Conservation (phyloP, 2,888 invertebrate species). For the Acanthopleura granulata region DNA sequence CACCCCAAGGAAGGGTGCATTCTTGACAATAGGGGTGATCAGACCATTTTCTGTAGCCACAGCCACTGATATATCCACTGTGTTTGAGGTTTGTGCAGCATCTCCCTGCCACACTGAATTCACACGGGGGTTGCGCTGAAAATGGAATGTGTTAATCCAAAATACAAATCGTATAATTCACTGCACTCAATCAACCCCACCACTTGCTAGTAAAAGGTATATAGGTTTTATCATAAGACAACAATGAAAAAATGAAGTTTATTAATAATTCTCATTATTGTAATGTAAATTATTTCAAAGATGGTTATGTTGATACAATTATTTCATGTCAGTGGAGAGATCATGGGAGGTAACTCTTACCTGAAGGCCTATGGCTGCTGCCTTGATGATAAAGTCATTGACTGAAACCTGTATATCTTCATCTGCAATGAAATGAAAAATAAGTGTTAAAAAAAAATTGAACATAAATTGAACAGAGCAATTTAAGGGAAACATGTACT, state of each 20-base stretch:
- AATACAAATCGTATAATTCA: too few species aligned
- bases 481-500: neutral
- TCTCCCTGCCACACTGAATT: constrained; percentile 67
- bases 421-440: constrained; percentile 36
- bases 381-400: constrained; percentile 79
- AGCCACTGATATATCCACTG: constrained; percentile 94
- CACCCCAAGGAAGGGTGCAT: constrained; percentile 80
- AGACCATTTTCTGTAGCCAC: constrained; percentile 94
- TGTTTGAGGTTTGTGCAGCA: constrained; percentile 31
- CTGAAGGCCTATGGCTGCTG: constrained; percentile 75
- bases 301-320: too few species aligned
- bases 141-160: neutral
- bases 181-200: too few species aligned
- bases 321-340: too few species aligned
- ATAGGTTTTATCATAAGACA: too few species aligned
- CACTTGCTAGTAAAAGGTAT: too few species aligned
- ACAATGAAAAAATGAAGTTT: too few species aligned
- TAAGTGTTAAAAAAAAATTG: neutral
- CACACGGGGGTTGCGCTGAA: constrained; percentile 67
- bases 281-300: too few species aligned
- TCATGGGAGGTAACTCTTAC: constrained; percentile 44
- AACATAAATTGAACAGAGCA: too few species aligned
- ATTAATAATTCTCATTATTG: too few species aligned
- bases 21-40: constrained; percentile 94
- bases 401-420: constrained; percentile 75